phyloP scores from a whole-genome alignment of 2,888 invertebrate genomes.

The Malthinus flaveolus region DNA sequence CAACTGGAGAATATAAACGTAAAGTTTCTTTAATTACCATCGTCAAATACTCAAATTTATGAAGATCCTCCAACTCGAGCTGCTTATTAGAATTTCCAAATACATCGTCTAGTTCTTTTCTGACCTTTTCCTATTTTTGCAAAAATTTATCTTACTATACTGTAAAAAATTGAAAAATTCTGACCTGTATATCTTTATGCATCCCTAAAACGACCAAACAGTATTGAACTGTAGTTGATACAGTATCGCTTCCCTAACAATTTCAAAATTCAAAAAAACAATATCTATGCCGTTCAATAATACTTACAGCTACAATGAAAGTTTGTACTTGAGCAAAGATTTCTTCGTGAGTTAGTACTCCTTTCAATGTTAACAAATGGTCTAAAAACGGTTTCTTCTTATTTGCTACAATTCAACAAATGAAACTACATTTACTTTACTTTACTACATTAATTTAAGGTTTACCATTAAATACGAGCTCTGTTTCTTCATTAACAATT shows the following conservation, averaged over 20 bases:
- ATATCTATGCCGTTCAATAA: neutral
- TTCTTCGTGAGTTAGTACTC: neutral
- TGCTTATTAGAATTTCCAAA: conserved; percentile 35
- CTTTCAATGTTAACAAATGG: neutral
- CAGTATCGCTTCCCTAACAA: neutral
- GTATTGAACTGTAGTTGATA: neutral
- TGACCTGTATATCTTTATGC: neutral
- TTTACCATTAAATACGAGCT: neutral
- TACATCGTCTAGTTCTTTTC: conserved; percentile 45
- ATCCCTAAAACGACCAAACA: neutral
- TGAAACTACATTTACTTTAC: neutral
- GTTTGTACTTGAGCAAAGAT: neutral
- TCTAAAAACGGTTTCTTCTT: neutral
- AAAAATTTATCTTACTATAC: too few species aligned
- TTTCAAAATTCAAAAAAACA: too few species aligned
- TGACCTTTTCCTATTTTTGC: conserved; percentile 42
- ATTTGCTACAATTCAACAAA: neutral
- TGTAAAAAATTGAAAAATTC: neutral
- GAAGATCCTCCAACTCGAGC: conserved; percentile 43
- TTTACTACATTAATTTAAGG: too few species aligned
- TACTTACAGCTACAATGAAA: neutral
- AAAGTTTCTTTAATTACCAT: conserved; percentile 45
- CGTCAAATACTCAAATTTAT: conserved; percentile 46
- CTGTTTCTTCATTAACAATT: neutral
- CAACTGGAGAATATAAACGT: conserved; percentile 43